phyloP scores from a whole-genome alignment of 2,113 vertebrate genomes.

The Mastomys coucha region DNA sequence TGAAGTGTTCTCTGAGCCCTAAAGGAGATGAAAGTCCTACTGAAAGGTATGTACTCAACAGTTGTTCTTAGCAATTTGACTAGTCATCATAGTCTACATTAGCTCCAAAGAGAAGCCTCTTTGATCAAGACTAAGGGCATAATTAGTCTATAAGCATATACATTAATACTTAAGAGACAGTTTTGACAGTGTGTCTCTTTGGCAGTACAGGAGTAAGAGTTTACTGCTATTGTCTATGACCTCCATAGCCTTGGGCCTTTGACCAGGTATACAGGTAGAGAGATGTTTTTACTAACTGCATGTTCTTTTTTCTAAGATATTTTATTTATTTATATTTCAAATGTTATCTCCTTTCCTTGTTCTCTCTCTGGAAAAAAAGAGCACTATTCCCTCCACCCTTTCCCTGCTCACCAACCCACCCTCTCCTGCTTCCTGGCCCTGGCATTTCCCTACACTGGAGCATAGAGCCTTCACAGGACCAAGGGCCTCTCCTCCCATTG shows the following conservation, averaged over 20 bases:
- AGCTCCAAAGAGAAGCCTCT: not conserved
- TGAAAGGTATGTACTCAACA: not conserved
- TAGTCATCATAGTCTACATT: not conserved
- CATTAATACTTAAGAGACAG: not conserved
- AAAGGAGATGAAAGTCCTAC: not conserved
- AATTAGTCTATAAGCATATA: not conserved
- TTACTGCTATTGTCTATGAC: not conserved
- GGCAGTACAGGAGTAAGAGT: too few species aligned
- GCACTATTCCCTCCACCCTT: too few species aligned
- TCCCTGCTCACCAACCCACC: too few species aligned
- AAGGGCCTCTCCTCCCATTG: too few species aligned
- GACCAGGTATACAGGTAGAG: not conserved
- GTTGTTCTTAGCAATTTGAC: not conserved
- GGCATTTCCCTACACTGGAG: too few species aligned
- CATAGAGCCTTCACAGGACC: too few species aligned
- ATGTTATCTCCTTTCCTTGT: too few species aligned
- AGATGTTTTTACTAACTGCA: not conserved
- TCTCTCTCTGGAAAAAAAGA: too few species aligned
- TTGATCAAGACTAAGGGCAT: not conserved
- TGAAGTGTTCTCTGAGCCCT: not conserved
- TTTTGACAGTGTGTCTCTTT: not conserved
- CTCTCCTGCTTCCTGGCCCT: too few species aligned
- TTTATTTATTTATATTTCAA: too few species aligned
- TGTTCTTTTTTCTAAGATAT: not conserved
- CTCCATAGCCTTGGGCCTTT: not conserved